Evolutionary conservation across 2,797 vertebrate species (phyloP).

Genomic region (Periparus ater): DNA sequence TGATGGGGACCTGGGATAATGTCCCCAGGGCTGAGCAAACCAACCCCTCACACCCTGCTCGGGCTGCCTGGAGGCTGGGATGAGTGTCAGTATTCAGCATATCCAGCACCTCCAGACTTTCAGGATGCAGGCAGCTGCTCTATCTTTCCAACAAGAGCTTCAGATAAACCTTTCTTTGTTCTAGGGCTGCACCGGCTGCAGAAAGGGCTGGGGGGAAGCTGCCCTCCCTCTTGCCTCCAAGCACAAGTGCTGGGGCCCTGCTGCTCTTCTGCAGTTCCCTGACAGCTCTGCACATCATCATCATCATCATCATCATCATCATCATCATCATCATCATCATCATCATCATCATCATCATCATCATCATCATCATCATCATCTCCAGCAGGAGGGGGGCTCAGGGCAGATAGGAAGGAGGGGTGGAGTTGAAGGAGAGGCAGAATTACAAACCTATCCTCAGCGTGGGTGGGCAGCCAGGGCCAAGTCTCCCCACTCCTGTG

Average conservation of each 20-base stretch:
- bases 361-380: background rate
- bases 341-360: background rate
- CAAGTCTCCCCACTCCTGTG: background rate
- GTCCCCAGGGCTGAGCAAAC: background rate
- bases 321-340: background rate
- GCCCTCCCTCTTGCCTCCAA: background rate
- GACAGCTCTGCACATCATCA: constrained; percentile 9
- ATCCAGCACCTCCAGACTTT: background rate
- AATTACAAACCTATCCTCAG: background rate
- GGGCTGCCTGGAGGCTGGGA: background rate
- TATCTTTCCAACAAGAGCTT: background rate
- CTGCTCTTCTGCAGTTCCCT: background rate
- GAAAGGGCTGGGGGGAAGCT: background rate
- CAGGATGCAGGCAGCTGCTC: background rate
- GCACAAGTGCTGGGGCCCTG: background rate
- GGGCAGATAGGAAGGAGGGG: background rate
- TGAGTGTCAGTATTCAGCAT: background rate
- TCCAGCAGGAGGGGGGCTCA: background rate
- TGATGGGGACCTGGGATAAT: background rate
- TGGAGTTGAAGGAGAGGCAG: background rate
- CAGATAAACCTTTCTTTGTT: constrained; percentile 17
- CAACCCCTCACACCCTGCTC: background rate
- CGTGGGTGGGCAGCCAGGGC: background rate
- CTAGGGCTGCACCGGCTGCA: background rate
- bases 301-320: background rate